Evolutionary conservation across 2,888 invertebrate species (phyloP), one percentile per base, ranked within the genome.

Genomic region (Nipponacmea schrenckii): DNA sequence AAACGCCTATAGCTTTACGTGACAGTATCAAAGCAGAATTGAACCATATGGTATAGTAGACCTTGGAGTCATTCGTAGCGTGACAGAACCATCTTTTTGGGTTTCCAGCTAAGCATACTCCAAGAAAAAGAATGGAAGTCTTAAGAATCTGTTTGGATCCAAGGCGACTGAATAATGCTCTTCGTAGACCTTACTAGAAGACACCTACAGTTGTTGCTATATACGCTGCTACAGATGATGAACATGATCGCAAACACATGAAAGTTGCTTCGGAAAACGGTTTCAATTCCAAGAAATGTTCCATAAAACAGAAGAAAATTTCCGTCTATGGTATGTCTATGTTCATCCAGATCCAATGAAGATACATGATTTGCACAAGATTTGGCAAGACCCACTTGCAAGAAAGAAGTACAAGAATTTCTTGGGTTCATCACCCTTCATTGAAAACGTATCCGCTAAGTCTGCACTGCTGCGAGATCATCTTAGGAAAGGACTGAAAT

Each of bases 341-440:
- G 73, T 72, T 10, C 46, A 67, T 24, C 77, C 78, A 12, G 77
- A 78, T 63, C 71, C 74, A n/a, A 27, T 17, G 44, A 77, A 68
- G 31, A 66, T 72, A 14, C 27, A 66, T 46, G 73, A 66, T 26
- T 66, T 79, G n/a, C 31, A 44, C 31, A 39, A 76, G 3, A 62
- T n/a, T n/a, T 76, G 63, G 46, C 62, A 26, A n/a, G 64, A 8
- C 76, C 77, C 14, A 68, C n/a, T 26, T 46, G 62, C 66, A 65
- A 45, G n/a, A 15, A 67, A 46, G 72, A 71, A 67, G 27, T 77
- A 27, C 74, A 77, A 67, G 20, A 44, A 50, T 74, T 78, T 56
- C 69, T 76, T 2, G 75, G 75, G 20, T 67, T 76, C 50, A 68
- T 68, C 7, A 74, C 65, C 70, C 20, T 71, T 68, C 45, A 73